These are phyloP conservation scores for Dorcus hopei DNA, from an alignment of 2,888 invertebrate genomes.

Conservation along the genomic window DNA sequence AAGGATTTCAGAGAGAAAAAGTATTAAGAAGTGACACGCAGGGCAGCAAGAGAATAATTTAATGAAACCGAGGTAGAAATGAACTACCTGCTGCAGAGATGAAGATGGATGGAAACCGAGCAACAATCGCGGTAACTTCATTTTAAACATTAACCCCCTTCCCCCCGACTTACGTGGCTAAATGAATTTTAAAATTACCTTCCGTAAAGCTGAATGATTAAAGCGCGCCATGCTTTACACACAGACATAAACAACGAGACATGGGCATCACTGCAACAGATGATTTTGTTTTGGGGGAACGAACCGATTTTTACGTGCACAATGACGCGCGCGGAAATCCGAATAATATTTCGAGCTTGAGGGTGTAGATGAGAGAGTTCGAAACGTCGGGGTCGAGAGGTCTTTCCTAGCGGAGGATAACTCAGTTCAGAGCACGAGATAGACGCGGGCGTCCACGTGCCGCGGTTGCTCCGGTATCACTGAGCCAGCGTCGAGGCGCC, in stretches of 20 bases:
- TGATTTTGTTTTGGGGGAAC: not conserved
- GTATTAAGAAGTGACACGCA: no score
- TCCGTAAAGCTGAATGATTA: not conserved
- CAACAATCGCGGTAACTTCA: not conserved
- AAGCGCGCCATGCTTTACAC: not conserved
- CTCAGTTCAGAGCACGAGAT: not conserved
- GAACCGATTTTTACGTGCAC: not conserved
- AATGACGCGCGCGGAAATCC: not conserved
- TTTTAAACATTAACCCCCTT: not conserved
- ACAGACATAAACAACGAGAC: not conserved
- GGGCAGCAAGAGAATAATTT: no score
- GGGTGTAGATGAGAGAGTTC: no score
- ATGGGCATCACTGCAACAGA: not conserved
- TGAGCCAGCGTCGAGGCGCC: slow-evolving; percentile 43
- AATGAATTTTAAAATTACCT: not conserved
- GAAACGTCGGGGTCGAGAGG: not conserved
- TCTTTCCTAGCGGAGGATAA: not conserved
- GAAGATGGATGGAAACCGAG: not conserved
- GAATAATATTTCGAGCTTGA: not conserved
- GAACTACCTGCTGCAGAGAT: not conserved
- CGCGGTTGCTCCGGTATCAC: slow-evolving; percentile 42
- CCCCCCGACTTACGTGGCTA: not conserved
- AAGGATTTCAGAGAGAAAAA: no score
- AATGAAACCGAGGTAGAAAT: no score
- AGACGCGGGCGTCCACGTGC: slow-evolving; percentile 39